Base-by-base conservation (phyloP, 1,140 invertebrate species). In the Acromyrmex charruanus region DNA sequence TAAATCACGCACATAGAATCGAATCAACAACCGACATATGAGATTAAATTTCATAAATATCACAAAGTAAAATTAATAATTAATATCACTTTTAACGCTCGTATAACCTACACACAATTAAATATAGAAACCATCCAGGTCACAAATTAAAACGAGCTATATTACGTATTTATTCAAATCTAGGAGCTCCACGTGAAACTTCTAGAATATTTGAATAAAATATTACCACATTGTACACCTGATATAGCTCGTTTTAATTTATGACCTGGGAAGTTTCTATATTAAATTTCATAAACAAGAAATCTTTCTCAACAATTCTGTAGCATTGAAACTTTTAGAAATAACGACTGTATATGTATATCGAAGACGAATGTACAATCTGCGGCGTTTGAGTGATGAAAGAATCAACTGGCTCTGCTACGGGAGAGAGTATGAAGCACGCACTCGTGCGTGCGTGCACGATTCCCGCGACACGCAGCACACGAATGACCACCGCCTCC, bases 401-500 rank as follows among this genome's bases (percentile, higher is more conserved):
- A 65, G 77, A 79, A 16, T 16, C 25, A 18, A 61, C n/a, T 25
- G 18, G 4, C 31, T 66, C 10, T 7, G 28, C 61, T 18, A 28
- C 18, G 18, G n/a, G 49, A 51, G 49, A 51, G 3, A 51, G 49
- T 51, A 51, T 12, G 49, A 4, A 51, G 21, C 84, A 82, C 65
- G 85, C 55, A 89, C 53, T n/a, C 59, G 58, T 49, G 39, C 63
- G 72, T 28, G 61, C 65, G 51, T 39, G 71, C 58, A 80, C 87
- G 87, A 77, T 68, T 72, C 12, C 35, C 39, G 71, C 66, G 88
- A 84, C 87, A 90, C 84, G 72, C 85, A 77, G 69, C 39, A 39
- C 77, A 87, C 88, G 86, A 90, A 77, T 90, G 89, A 90, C 79
- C 77, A 31, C 65, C 68, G 72, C 25, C 35, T 31, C 53, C 66